Evolutionary conservation across 2,888 invertebrate genomes (phyloP).

Genomic region (Balanococcus diminutus): DNA sequence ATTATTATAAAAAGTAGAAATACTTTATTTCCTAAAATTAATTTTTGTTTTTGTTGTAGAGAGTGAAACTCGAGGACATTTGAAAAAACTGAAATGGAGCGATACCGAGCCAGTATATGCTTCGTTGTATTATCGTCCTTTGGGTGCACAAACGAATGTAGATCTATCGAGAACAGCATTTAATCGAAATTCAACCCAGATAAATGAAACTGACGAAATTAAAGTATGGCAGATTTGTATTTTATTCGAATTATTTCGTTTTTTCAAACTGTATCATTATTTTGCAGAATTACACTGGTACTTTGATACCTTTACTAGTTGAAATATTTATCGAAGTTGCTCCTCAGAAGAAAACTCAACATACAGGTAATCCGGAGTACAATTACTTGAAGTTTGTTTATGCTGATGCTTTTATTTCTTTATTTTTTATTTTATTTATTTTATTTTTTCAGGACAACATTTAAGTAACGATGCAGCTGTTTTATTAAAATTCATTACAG

Average conservation of each 20-base stretch:
- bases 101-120: neutral
- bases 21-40: neutral
- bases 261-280: neutral
- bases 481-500: conserved; percentile 69
- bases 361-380: neutral
- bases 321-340: conserved; percentile 85
- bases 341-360: conserved; percentile 62
- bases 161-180: conserved; percentile 26
- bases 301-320: conserved; percentile 76
- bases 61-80: neutral
- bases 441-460: conserved; percentile 48
- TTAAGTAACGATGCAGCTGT: conserved; percentile 70
- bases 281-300: conserved; percentile 70
- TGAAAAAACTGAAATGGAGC: conserved; percentile 31
- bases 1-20: too few species aligned
- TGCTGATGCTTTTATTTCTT: too few species aligned
- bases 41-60: neutral
- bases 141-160: neutral
- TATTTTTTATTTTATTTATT: neutral
- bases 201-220: conserved; percentile 30
- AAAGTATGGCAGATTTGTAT: conserved; percentile 23
- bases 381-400: neutral
- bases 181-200: neutral
- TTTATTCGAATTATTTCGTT: neutral
- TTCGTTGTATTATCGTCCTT: conserved; percentile 34